Percentiles rank a stretch among this genome's conserved stretches.
Evolutionary conservation across 2,888 invertebrate genomes (phyloP).

Genomic region (Eupeodes luniger): DNA sequence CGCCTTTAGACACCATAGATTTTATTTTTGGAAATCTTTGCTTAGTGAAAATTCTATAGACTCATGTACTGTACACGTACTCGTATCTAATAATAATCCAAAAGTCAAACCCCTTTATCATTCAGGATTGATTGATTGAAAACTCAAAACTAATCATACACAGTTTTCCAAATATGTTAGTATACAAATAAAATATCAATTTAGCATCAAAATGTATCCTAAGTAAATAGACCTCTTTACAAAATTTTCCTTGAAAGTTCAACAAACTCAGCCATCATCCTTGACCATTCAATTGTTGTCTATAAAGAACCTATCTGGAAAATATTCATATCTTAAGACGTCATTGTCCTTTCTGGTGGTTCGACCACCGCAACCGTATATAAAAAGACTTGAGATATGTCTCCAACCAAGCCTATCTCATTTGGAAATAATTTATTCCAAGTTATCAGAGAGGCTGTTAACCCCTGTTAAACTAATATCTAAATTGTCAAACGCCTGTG

Average conservation of each 20-base stretch:
- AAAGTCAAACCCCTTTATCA: too few relatives aligned
- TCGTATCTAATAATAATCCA: too few relatives aligned
- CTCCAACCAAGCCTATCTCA: background rate
- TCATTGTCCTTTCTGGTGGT: slow-evolving; percentile 5
- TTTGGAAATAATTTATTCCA: background rate
- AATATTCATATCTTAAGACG: slow-evolving; percentile 10
- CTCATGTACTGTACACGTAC: too few relatives aligned
- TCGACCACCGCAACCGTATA: background rate
- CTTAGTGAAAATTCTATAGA: too few relatives aligned
- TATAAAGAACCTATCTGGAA: background rate
- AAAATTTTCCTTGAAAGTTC: background rate
- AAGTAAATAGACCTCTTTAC: slow-evolving; percentile 2
- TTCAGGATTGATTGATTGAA: background rate
- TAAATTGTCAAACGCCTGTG: slow-evolving; percentile 17
- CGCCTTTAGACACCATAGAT: too few relatives aligned
- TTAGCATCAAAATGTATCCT: background rate
- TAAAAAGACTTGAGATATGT: background rate
- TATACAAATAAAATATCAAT: background rate
- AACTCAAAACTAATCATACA: background rate
- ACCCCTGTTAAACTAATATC: slow-evolving; percentile 7
- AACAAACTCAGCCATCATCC: background rate
- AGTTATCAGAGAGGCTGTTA: background rate
- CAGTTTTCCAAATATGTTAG: background rate
- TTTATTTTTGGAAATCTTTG: too few relatives aligned
- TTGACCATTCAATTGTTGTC: background rate